Percentiles rank a stretch among this genome's conserved stretches.
These are phyloP conservation scores for Chymomyza caudatula DNA, from an alignment of 2,888 invertebrate genomes.

Conservation along the genomic window DNA sequence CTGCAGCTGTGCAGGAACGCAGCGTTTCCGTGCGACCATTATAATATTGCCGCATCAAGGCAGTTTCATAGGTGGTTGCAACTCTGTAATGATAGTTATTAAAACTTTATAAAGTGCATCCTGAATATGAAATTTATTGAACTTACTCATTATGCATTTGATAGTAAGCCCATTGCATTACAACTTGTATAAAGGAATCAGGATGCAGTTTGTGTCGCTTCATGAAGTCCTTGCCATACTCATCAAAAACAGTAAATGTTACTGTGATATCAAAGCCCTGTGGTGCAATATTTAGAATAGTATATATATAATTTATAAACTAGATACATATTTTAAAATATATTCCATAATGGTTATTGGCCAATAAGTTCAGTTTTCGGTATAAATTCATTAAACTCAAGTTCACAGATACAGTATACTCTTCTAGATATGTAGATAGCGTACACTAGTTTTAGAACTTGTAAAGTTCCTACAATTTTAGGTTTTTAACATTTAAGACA, in stretches of 20 bases:
- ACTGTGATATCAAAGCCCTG: slow-evolving; percentile 75
- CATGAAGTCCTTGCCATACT: slow-evolving; percentile 80
- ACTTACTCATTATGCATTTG: slow-evolving; percentile 78
- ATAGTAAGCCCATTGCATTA: slow-evolving; percentile 81
- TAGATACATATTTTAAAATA: too few relatives aligned
- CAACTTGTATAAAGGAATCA: slow-evolving; percentile 82
- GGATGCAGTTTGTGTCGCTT: slow-evolving; percentile 80
- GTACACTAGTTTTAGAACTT: too few relatives aligned
- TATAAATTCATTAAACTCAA: too few relatives aligned
- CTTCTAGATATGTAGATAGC: too few relatives aligned
- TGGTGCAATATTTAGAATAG: background rate
- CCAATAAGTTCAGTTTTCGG: too few relatives aligned
- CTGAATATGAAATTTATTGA: fast-evolving
- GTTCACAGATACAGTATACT: too few relatives aligned
- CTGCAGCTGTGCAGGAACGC: slow-evolving; percentile 80
- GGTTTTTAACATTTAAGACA: background rate
- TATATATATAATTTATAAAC: background rate
- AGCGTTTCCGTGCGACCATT: slow-evolving; percentile 83
- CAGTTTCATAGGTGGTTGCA: slow-evolving; percentile 83
- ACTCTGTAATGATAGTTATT: slow-evolving; percentile 74
- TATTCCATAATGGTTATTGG: too few relatives aligned
- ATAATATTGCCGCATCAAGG: slow-evolving; percentile 81
- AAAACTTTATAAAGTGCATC: background rate
- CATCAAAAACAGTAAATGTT: slow-evolving; percentile 75
- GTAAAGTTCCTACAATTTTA: background rate